phyloP scores from a whole-genome alignment of 2,113 vertebrate genomes.

The Sinocyclocheilus rhinocerous region DNA sequence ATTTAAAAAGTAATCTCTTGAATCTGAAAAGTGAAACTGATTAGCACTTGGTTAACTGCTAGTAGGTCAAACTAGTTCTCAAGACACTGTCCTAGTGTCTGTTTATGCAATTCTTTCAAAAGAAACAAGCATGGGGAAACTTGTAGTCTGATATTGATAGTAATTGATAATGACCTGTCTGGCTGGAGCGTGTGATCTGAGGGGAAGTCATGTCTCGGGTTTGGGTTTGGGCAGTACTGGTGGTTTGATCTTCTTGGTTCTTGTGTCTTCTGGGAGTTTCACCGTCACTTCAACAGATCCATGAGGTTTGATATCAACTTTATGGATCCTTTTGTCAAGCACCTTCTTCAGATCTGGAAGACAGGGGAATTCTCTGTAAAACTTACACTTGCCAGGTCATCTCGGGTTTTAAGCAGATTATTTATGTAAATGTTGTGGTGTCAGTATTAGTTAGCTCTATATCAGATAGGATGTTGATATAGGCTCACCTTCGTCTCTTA shows the following conservation, averaged over 20 bases:
- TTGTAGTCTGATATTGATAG: not conserved
- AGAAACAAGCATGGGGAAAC: not conserved
- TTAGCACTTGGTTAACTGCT: not conserved
- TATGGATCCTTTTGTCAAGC: constrained; percentile 54
- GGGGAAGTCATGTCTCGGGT: not conserved
- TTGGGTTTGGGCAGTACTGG: constrained; percentile 1
- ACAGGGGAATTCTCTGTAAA: not conserved
- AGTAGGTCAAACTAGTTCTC: not conserved
- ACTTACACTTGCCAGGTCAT: not conserved
- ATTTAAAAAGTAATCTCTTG: not conserved
- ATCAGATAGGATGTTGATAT: not conserved
- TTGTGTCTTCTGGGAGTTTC: constrained; percentile 10
- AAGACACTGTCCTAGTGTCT: no score
- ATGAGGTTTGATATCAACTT: constrained; percentile 52
- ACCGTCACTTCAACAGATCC: constrained; percentile 55
- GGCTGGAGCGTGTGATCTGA: not conserved
- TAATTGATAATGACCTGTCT: not conserved
- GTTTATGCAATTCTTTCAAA: not conserved
- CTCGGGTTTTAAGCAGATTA: not conserved
- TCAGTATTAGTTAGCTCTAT: not conserved
- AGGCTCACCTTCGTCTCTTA: constrained; percentile 50
- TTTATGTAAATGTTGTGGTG: no score
- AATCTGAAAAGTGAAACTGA: not conserved
- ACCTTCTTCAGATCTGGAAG: constrained; percentile 55
- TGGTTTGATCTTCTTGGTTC: constrained; percentile 25